Percentiles rank a stretch among this genome's conserved stretches.
These are phyloP conservation scores for Drosophila setifemur DNA, from an alignment of 1,140 invertebrate genomes.

Conservation along the genomic window DNA sequence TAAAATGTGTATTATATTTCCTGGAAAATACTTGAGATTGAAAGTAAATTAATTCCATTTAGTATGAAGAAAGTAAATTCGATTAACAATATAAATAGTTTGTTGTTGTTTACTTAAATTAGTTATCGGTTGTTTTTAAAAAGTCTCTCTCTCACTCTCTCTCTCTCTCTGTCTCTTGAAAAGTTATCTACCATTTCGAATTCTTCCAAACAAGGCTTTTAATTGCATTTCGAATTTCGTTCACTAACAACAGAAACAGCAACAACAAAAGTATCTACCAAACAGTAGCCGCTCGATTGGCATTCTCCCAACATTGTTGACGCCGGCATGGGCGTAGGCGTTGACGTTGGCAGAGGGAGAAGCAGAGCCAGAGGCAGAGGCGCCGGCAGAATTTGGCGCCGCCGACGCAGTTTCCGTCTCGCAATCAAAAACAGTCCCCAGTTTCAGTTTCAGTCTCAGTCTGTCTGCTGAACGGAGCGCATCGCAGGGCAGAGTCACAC, in stretches of 20 bases:
- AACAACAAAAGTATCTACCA: constrained; percentile 21
- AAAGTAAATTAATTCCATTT: constrained; percentile 9
- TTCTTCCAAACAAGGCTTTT: constrained; percentile 25
- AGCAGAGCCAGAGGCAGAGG: too few relatives aligned
- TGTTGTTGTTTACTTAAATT: background rate
- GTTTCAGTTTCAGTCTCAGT: constrained; percentile 66
- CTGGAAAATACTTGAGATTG: background rate
- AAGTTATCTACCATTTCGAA: constrained; percentile 26
- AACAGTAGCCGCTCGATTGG: constrained; percentile 25
- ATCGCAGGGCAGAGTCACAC: constrained; percentile 53
- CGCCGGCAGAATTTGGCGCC: constrained; percentile 13
- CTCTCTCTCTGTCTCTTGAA: background rate
- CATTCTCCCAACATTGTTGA: constrained; percentile 4
- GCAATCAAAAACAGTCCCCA: background rate
- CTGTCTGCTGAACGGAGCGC: constrained; percentile 71
- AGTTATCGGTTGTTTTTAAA: background rate
- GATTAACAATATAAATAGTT: background rate
- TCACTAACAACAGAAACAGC: constrained; percentile 4
- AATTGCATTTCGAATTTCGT: constrained; percentile 41
- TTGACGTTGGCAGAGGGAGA: background rate
- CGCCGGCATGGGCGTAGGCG: background rate
- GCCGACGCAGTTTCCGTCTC: constrained; percentile 31
- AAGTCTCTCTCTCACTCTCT: background rate
- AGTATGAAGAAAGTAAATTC: background rate
- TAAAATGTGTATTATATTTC: too few relatives aligned